Conservation (phyloP, 92 coral and sea anemone species). For the Siderastrea siderea region DNA sequence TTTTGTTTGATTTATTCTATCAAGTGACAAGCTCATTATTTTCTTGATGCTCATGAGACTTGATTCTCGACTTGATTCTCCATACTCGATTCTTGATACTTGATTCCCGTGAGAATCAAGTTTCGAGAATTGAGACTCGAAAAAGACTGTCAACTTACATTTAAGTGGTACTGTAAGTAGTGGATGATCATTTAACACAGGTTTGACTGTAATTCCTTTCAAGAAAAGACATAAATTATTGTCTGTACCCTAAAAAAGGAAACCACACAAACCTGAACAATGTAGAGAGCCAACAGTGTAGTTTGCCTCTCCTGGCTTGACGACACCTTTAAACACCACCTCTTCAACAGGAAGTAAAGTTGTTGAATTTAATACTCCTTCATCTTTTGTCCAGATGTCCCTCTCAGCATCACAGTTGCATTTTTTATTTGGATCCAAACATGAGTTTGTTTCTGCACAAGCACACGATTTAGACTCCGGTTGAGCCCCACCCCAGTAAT, state of each 20-base stretch:
- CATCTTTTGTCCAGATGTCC: conserved; percentile 66
- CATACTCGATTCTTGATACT: too few relatives aligned
- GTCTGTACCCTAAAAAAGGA: too few relatives aligned
- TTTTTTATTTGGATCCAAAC: conserved; percentile 46
- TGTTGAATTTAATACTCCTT: conserved; percentile 69
- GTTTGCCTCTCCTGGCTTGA: conserved; percentile 64
- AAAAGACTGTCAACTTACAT: too few relatives aligned
- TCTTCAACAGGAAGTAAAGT: conserved; percentile 78
- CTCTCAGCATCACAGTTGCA: conserved; percentile 88
- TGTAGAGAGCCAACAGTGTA: conserved; percentile 80
- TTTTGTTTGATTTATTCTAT: too few relatives aligned
- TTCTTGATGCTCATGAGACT: too few relatives aligned
- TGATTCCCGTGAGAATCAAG: too few relatives aligned
- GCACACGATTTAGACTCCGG: conserved; percentile 72
- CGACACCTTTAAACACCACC: conserved; percentile 76
- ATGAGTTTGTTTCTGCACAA: conserved; percentile 69
- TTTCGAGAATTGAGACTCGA: too few relatives aligned
- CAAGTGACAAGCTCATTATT: too few relatives aligned
- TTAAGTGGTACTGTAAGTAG: too few relatives aligned
- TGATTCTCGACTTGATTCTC: too few relatives aligned
- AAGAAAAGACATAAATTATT: background rate
- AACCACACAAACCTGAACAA: conserved; percentile 70
- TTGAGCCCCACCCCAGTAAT: conserved; percentile 87
- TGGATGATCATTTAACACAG: too few relatives aligned
- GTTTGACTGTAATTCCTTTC: too few relatives aligned